Evolutionary conservation across 1,140 invertebrate species (phyloP).

Genomic region (Caenorhabditis inopinata): DNA sequence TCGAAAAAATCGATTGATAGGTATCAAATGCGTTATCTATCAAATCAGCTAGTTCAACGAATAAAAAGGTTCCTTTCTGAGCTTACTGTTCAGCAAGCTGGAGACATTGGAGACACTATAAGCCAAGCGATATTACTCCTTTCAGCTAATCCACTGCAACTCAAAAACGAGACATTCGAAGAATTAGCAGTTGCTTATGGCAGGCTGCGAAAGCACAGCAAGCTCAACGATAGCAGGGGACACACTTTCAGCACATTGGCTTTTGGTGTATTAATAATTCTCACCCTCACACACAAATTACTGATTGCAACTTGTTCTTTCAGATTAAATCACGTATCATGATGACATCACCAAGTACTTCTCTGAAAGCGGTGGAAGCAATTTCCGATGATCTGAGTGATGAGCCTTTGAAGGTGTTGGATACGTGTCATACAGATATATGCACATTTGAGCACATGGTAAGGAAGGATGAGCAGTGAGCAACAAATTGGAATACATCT

Average conservation of each 20-base stretch:
- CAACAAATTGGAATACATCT: neutral
- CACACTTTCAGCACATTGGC: constrained; percentile 39
- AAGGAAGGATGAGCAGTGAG: neutral
- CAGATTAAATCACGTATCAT: constrained; percentile 37
- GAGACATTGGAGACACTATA: too few species aligned
- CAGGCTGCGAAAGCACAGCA: constrained; percentile 8
- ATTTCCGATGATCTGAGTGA: constrained; percentile 35
- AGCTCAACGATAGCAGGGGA: neutral
- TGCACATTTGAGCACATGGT: constrained; percentile 34
- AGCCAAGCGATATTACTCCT: too few species aligned
- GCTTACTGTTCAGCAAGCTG: too few species aligned
- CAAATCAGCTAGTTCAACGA: too few species aligned
- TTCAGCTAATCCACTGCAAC: neutral
- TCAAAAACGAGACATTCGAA: neutral
- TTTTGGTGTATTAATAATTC: constrained; percentile 4
- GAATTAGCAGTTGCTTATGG: neutral
- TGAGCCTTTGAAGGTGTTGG: constrained; percentile 9
- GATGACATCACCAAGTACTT: constrained; percentile 16
- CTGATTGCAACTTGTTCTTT: neutral
- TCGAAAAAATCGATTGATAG: too few species aligned
- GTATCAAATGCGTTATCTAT: too few species aligned
- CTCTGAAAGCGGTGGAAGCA: constrained; percentile 14
- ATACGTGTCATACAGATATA: constrained; percentile 7
- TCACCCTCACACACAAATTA: too few species aligned
- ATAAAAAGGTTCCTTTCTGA: too few species aligned